Base-by-base conservation (phyloP, 2,888 invertebrate genomes). In the Drosophila leonis region DNA sequence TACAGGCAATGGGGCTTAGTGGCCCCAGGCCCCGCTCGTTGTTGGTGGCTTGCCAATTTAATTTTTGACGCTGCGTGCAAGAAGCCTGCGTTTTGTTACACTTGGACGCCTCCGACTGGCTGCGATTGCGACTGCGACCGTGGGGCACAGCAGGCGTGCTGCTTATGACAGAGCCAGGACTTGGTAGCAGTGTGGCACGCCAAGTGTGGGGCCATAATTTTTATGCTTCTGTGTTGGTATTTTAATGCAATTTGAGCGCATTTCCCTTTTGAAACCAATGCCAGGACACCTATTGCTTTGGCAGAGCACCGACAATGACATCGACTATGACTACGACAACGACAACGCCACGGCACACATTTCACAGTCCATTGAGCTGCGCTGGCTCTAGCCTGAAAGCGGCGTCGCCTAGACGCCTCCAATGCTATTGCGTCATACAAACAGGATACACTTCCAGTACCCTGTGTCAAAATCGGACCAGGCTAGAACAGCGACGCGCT, bases 21-120 rank as follows among this genome's bases (percentile, higher is more conserved):
- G 37, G 46, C 57, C 56, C 51, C 29, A 60, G 42, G 42, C 55
- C 37, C 51, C 29, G 60, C 56, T 61, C 57, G 31, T 73, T 79
- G 78, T 91, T 92, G 92, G 92, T 85, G 78, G 67, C 66, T 78
- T 91, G 92, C 91, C 91, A 91, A 92, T 90, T 92, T 90, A 90
- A 92, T 91, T 90, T 88, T 84, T 81, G 78, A 83, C 80, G 79
- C 91, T 90, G 91, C 90, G 80, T 90, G 91, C 80, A 64, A 78
- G 85, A 73, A 74, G 82, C 79, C 83, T 73, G 70, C 83, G 81
- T 74, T 87, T 89, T 80, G 85, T 87, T 88, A 83, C 90, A 87
- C 87, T 89, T 90, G 83, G 90, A 90, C 90, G 90, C 90, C 90
- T 90, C 64, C 83, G 80, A 87, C 74, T 73, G 77, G 70, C 73